Evolutionary conservation across 2,797 vertebrate genomes (phyloP).

Genomic region (Podarcis lilfordi): DNA sequence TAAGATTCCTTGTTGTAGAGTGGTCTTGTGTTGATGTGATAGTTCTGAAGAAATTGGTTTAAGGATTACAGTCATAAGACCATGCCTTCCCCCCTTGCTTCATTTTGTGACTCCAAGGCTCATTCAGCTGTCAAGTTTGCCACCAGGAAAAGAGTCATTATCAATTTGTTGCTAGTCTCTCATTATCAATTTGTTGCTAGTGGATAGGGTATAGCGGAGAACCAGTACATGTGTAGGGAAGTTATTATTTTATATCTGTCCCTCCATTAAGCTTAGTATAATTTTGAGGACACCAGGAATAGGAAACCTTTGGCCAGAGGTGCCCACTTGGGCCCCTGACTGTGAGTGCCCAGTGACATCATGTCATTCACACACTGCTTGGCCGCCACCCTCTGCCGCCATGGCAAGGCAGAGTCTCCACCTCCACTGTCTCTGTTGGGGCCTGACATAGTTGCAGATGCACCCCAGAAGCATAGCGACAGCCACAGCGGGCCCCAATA

Average conservation of each 20-base stretch:
- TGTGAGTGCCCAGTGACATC: too few species aligned
- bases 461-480: too few species aligned
- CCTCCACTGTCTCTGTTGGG: too few species aligned
- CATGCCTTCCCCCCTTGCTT: background rate
- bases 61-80: background rate
- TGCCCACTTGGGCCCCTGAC: too few species aligned
- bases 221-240: too few species aligned
- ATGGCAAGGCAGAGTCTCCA: too few species aligned
- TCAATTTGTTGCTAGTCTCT: background rate
- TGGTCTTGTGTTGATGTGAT: background rate
- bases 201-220: background rate
- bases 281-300: background rate
- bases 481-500: too few species aligned
- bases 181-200: conserved; percentile 10
- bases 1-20: background rate
- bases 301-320: too few species aligned
- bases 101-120: conserved; percentile 6
- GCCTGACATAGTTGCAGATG: too few species aligned
- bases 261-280: background rate
- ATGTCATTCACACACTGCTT: too few species aligned
- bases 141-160: background rate
- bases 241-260: too few species aligned
- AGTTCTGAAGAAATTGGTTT: background rate
- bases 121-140: background rate
- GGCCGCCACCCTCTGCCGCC: too few species aligned